phyloP scores from a whole-genome alignment of 2,888 invertebrate species.

The Heteromurus nitidus region DNA sequence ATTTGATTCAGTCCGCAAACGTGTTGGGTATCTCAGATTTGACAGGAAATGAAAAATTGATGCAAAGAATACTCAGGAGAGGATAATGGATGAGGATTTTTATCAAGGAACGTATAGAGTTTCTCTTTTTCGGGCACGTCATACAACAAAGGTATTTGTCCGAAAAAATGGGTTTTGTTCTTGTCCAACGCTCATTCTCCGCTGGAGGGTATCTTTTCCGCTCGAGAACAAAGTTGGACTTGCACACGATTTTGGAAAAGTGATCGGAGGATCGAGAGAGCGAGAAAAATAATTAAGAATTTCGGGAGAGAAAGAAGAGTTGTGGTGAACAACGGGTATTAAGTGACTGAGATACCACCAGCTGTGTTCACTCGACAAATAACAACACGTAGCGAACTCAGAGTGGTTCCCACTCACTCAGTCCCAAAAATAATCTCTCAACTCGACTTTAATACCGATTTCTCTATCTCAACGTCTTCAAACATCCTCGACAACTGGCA shows the following conservation, averaged over 20 bases:
- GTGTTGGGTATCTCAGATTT: too few relatives aligned
- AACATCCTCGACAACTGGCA: constrained; percentile 13
- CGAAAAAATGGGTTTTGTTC: not conserved
- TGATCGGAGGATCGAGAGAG: constrained; percentile 8
- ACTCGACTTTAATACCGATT: constrained; percentile 20
- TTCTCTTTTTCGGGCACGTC: too few relatives aligned
- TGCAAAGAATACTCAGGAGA: too few relatives aligned
- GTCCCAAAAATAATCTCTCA: constrained; percentile 75
- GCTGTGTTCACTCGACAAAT: constrained; percentile 94
- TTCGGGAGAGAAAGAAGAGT: constrained; percentile 43
- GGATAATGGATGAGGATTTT: too few relatives aligned
- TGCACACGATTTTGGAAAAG: constrained; percentile 24
- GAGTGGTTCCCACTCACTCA: constrained; percentile 95
- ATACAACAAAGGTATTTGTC: not conserved
- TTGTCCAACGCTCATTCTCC: not conserved
- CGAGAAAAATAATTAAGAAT: not conserved
- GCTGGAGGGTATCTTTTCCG: too few relatives aligned
- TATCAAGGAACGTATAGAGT: too few relatives aligned
- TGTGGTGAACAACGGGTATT: constrained; percentile 74
- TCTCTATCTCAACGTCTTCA: constrained; percentile 13
- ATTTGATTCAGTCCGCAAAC: too few relatives aligned
- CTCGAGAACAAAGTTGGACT: too few relatives aligned
- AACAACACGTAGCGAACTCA: constrained; percentile 90
- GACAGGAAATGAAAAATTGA: too few relatives aligned
- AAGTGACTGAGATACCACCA: constrained; percentile 97